Evolutionary conservation across 2,797 vertebrate species (phyloP), one percentile per base, ranked within the genome.

Genomic region (Chaunax sp.): DNA sequence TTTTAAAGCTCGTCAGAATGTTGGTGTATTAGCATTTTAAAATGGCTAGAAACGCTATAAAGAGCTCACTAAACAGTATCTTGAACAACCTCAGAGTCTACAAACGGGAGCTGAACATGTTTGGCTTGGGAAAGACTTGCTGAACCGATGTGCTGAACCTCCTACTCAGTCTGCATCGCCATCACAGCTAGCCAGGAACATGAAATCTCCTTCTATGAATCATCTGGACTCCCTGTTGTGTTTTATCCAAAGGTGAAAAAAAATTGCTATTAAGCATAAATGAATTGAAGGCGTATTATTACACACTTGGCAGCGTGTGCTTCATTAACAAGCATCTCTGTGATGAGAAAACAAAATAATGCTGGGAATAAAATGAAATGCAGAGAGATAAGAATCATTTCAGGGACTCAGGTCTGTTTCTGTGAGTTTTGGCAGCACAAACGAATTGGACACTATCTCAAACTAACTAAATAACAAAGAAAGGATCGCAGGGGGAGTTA

Each of bases 181-280:
- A 50, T 59, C 67, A 55, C 37, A 69, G 49, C 64, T 35, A 40
- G 50, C 74, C 63, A 43, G 60, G 51, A 85, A 77, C 80, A 63
- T 66, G 51, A 84, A 77, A 84, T 85, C 72, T 56, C 64, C 52
- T 46, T 77, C 66, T 28, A 7, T 82, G 79, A 87, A 77, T 88
- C 72, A 73, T 75, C 78, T 50, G 63, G 45, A 41, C 68, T 69
- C 57, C 80, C 80, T 40, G 25, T 58, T 55, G 65, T 37, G 58
- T 56, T 47, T 50, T 35, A 63, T 76, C 60, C 40, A 77, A 80
- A 82, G 58, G 70, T 84, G 80, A 83, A 67, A 85, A 72, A 78
- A 85, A 72, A 78, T 62, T 60, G 51, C 59, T 62, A 62, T 83
- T 73, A 77, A 63, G 69, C 61, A 44, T 46, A 41, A 76, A 81